Evolutionary conservation across 2,113 vertebrate species (phyloP).

Genomic region (Hyperopisus bebe): DNA sequence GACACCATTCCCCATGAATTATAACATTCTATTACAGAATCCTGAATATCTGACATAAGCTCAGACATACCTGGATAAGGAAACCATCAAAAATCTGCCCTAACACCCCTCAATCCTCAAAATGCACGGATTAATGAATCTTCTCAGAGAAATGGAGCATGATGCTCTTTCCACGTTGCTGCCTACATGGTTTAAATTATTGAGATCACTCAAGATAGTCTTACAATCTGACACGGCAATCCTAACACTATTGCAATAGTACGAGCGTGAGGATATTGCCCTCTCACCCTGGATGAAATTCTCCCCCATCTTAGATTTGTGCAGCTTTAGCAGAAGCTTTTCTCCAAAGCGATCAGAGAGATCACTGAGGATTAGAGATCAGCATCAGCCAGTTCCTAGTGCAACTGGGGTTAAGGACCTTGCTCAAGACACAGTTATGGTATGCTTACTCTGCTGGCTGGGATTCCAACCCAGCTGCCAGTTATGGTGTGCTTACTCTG

Average conservation of each 20-base stretch:
- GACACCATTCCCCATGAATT: neutral
- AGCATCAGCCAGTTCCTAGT: neutral
- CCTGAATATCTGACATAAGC: neutral
- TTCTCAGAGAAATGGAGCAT: neutral
- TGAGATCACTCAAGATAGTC: neutral
- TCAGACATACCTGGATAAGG: neutral
- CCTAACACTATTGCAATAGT: neutral
- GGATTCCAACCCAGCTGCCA: neutral
- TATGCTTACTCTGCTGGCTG: neutral
- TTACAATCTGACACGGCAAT: neutral
- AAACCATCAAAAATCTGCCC: neutral
- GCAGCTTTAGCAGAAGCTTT: neutral
- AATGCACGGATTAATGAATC: neutral
- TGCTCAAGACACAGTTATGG: neutral
- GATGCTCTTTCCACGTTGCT: neutral
- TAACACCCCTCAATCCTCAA: neutral
- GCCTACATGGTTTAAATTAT: neutral
- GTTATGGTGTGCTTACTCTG: neutral
- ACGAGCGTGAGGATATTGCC: neutral
- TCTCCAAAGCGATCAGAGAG: neutral
- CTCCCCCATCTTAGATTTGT: neutral
- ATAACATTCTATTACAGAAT: neutral
- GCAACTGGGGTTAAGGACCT: neutral
- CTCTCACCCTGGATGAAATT: neutral
- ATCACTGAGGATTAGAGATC: neutral